Conservation (phyloP, 2,797 vertebrate species). For the Gobionotothen gibberifrons region DNA sequence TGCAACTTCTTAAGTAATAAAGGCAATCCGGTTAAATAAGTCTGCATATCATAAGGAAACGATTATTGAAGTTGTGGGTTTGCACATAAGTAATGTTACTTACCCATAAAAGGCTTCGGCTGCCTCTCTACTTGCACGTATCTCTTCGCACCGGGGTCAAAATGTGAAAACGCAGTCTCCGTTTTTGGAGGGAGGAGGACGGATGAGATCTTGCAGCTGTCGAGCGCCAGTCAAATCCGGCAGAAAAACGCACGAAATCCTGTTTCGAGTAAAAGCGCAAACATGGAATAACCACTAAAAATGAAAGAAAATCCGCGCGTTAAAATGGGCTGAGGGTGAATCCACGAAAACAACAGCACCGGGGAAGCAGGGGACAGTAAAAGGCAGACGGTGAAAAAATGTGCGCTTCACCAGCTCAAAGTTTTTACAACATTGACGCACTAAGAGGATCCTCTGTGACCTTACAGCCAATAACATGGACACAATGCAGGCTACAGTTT, state of each 20-base stretch:
- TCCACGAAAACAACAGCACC: background rate
- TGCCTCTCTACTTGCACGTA: background rate
- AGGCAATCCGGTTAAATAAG: no score
- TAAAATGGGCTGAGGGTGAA: background rate
- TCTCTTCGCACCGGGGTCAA: background rate
- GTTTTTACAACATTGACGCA: background rate
- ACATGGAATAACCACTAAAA: background rate
- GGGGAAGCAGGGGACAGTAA: background rate
- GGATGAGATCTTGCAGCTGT: slow-evolving; percentile 34
- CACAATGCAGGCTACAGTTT: background rate
- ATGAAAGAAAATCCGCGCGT: no score
- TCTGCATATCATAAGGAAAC: background rate
- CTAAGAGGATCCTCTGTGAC: rapidly evolving
- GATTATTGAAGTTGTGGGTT: background rate
- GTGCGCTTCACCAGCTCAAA: background rate
- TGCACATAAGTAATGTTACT: background rate
- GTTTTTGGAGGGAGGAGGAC: slow-evolving; percentile 15
- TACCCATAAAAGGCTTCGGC: background rate
- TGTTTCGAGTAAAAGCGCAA: rapidly evolving
- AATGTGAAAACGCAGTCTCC: no score
- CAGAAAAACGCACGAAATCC: background rate
- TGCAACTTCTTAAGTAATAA: background rate
- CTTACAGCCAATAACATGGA: rapidly evolving
- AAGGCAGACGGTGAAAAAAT: background rate
- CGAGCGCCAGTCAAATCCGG: background rate